Percentiles rank a stretch among this genome's conserved stretches.
Conservation (phyloP, 1,140 invertebrate species). For the Saccostrea cuccullata region DNA sequence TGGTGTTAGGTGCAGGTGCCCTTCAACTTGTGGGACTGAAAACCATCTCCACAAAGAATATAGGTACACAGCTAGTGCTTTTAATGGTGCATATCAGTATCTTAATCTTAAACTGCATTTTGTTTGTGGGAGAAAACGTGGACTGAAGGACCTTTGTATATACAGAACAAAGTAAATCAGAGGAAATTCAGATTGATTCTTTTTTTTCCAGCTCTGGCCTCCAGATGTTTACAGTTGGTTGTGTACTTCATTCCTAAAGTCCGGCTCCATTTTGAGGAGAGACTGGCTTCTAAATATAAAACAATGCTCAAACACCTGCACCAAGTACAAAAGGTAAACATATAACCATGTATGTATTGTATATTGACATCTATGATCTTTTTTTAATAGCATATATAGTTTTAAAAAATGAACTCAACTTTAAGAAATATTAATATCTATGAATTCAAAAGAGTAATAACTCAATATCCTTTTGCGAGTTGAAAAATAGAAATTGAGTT, state of each 20-base stretch:
- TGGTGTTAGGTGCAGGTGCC: too few relatives aligned
- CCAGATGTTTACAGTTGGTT: constrained; percentile 89
- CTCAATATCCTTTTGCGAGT: too few relatives aligned
- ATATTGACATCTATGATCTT: too few relatives aligned
- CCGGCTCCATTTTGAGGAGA: constrained; percentile 78
- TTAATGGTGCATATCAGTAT: too few relatives aligned
- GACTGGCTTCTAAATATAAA: constrained; percentile 77
- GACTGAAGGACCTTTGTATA: not conserved
- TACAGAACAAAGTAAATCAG: not conserved
- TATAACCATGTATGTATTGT: not conserved
- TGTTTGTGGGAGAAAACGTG: too few relatives aligned
- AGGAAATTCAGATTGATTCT: not conserved
- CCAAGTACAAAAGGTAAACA: constrained; percentile 78
- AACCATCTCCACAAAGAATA: constrained; percentile 95
- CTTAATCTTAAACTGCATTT: too few relatives aligned
- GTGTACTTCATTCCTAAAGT: constrained; percentile 80
- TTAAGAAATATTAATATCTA: not conserved
- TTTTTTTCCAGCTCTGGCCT: constrained; percentile 86
- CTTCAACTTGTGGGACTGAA: too few relatives aligned
- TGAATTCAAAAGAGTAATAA: not conserved
- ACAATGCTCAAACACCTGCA: constrained; percentile 81
- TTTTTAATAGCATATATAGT: too few relatives aligned
- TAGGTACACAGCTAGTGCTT: constrained; percentile 80
- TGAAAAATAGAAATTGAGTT: too few relatives aligned
- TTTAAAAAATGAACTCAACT: too few relatives aligned